phyloP scores from a whole-genome alignment of 2,888 invertebrate genomes.

The Scaptomyza polygonia region DNA sequence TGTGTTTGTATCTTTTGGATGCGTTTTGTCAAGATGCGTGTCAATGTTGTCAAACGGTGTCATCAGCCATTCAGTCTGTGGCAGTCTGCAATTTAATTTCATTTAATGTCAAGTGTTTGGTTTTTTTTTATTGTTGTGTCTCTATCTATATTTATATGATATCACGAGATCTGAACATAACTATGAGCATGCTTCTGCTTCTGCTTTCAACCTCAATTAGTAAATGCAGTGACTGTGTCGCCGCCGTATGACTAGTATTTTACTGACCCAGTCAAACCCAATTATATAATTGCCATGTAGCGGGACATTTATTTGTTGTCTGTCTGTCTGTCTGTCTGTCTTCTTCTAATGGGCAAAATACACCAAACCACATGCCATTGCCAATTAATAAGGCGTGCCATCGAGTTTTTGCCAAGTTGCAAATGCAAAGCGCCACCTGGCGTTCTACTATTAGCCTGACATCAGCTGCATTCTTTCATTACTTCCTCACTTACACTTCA shows the following conservation, averaged over 20 bases:
- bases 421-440: slow-evolving; percentile 49
- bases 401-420: neutral
- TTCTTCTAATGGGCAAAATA: slow-evolving; percentile 43
- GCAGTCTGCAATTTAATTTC: slow-evolving; percentile 64
- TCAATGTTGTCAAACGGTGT: slow-evolving; percentile 77
- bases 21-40: slow-evolving; percentile 63
- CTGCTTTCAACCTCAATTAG: slow-evolving; percentile 58
- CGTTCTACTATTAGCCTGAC: slow-evolving; percentile 16
- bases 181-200: slow-evolving; percentile 22
- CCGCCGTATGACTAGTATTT: neutral
- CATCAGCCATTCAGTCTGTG: slow-evolving; percentile 55
- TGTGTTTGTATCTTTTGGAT: slow-evolving; percentile 40
- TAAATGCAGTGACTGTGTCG: slow-evolving; percentile 61
- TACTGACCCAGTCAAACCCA: slow-evolving; percentile 42
- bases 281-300: slow-evolving; percentile 66
- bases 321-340: slow-evolving; percentile 14
- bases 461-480: slow-evolving; percentile 25
- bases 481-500: neutral
- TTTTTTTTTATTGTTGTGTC: too few relatives aligned
- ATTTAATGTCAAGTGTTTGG: slow-evolving; percentile 72
- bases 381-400: slow-evolving; percentile 49
- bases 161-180: slow-evolving; percentile 44
- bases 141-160: slow-evolving; percentile 2
- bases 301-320: neutral
- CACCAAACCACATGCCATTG: slow-evolving; percentile 37